These are phyloP conservation scores for Erithacus rubecula DNA, from an alignment of 2,797 vertebrate genomes.

Conservation along the genomic window DNA sequence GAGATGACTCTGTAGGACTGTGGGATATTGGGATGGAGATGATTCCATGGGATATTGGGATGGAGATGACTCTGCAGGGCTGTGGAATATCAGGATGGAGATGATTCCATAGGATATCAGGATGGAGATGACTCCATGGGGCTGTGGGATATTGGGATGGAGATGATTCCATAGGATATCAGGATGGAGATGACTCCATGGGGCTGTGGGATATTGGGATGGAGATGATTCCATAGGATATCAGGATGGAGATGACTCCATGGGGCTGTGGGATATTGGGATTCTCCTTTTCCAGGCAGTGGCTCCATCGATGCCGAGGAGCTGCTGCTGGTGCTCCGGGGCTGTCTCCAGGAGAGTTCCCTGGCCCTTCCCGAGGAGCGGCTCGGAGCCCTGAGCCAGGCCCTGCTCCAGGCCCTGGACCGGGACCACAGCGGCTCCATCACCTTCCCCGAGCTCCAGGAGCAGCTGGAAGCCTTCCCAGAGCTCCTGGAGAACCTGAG, in stretches of 20 bases:
- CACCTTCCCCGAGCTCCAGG: conserved; percentile 88
- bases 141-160: background rate
- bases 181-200: fast-evolving
- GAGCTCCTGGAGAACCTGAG: conserved; percentile 92
- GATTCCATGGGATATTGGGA: fast-evolving
- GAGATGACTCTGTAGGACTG: too few species aligned
- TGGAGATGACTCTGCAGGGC: fast-evolving
- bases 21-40: background rate
- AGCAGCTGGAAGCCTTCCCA: conserved; percentile 84
- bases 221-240: fast-evolving
- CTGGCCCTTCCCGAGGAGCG: conserved; percentile 87
- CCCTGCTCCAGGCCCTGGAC: conserved; percentile 86
- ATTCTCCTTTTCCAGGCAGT: conserved; percentile 72
- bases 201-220: background rate
- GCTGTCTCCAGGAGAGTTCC: conserved; percentile 85
- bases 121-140: too few species aligned
- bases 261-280: fast-evolving
- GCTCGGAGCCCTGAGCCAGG: conserved; percentile 83
- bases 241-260: fast-evolving
- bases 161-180: fast-evolving
- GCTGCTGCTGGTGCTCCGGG: conserved; percentile 82
- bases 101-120: too few species aligned
- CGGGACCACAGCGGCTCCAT: conserved; percentile 86
- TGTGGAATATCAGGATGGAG: background rate
- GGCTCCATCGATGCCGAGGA: conserved; percentile 88